Evolutionary conservation across 2,797 vertebrate species (phyloP).

Genomic region (Anguilla pacifica): DNA sequence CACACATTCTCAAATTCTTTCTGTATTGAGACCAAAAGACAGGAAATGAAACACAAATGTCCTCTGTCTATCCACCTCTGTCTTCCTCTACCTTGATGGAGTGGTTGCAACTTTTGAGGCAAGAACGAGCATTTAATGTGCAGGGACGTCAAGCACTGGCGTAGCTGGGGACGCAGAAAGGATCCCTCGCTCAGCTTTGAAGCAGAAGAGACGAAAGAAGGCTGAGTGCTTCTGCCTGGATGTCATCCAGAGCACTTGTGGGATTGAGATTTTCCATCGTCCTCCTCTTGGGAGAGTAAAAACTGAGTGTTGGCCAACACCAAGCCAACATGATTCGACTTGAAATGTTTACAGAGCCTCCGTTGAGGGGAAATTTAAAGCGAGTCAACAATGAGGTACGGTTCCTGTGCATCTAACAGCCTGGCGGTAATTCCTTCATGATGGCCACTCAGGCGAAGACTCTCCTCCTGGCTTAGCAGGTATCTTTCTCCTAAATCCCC

Average conservation of each 20-base stretch:
- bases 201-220: not conserved
- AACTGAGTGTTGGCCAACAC: slow-evolving; percentile 42
- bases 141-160: not conserved
- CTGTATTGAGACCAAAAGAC: not conserved
- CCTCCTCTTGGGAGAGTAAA: slow-evolving; percentile 46
- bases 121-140: not conserved
- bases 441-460: not conserved
- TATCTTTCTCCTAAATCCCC: slow-evolving; percentile 4
- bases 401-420: not conserved
- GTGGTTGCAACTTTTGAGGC: not conserved
- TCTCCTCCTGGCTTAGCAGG: not conserved
- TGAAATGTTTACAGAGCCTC: slow-evolving; percentile 50
- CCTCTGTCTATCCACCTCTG: not conserved
- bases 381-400: slow-evolving; percentile 27
- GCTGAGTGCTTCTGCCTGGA: slow-evolving; percentile 23
- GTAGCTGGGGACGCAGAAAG: not conserved
- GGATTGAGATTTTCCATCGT: slow-evolving; percentile 48
- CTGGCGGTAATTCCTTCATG: not conserved
- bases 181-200: not conserved
- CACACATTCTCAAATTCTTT: not conserved
- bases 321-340: slow-evolving; percentile 48
- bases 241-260: slow-evolving; percentile 41
- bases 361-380: slow-evolving; percentile 32
- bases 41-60: not conserved
- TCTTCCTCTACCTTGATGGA: not conserved